Evolutionary conservation across 2,888 invertebrate genomes (phyloP), one percentile per base, ranked within the genome.

Genomic region (Rhodophaea formosa): DNA sequence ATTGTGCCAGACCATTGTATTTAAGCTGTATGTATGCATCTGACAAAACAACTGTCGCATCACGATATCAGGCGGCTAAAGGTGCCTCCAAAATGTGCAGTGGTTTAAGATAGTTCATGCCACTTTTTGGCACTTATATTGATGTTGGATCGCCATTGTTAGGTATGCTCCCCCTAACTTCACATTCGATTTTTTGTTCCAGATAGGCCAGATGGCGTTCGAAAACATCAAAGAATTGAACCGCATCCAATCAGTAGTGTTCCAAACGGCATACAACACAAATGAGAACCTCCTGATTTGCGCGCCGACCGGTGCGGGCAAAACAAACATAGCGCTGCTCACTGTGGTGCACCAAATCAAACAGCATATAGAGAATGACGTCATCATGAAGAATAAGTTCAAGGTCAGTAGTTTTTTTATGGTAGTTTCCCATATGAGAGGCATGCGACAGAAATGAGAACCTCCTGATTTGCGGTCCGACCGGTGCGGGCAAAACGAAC

Each of bases 401-500:
- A 99, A 99, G 93, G 96, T n/a, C n/a, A n/a, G n/a, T n/a, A n/a
- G n/a, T n/a, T n/a, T n/a, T n/a, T n/a, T n/a, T n/a, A n/a, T n/a
- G 0, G 95, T 99, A 49, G 99, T 99, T 0, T 99, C 96, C 83
- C 95, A 97, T 61, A 95, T 97, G 0, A n/a, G n/a, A n/a, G n/a
- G 99, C 99, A 0, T 99, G 99, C 88, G 95, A 96, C 71, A 97
- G 97, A 1, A 98, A 99, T 79, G 98, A 99, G 80, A 99, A 99
- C 85, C 92, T 99, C 71, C 86, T 99, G 55, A 97, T 99, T 58
- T 99, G 99, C 84, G 99, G 99, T 0, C 99, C 99, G 0, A 99
- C 99, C 0, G 99, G 99, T 5, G 99, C 99, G 0, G 99, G 99
- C 30, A 99, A 99, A 89, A 99, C 99, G 0, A 99, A 99, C 80